Evolutionary conservation across 2,888 invertebrate genomes (phyloP).

Genomic region (Microctonus aethiopoides): DNA sequence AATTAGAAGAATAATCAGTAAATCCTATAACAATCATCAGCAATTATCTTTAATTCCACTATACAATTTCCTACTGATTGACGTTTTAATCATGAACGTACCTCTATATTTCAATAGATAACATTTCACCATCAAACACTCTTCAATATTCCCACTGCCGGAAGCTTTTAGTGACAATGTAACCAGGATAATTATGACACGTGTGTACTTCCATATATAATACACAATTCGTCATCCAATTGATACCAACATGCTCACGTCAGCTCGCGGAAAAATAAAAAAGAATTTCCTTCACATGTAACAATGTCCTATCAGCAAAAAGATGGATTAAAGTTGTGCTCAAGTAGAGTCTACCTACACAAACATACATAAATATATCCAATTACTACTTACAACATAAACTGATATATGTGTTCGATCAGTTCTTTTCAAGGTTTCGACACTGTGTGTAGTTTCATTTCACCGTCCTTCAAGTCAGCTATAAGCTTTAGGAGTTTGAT

Average conservation of each 20-base stretch:
- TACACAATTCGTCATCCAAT: slow-evolving; percentile 10
- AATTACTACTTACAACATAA: not conserved
- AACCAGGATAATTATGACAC: slow-evolving; percentile 8
- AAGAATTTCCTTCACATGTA: slow-evolving; percentile 2
- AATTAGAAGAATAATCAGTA: not conserved
- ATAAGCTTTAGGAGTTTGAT: not conserved
- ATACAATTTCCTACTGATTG: slow-evolving; percentile 2
- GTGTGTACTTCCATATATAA: not conserved
- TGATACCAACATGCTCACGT: not conserved
- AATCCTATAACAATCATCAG: not conserved
- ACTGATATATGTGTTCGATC: slow-evolving; percentile 20
- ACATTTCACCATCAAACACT: not conserved
- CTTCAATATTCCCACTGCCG: not conserved
- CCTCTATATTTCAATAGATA: not conserved
- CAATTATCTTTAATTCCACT: not conserved
- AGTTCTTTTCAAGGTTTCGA: slow-evolving; percentile 20
- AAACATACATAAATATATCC: not conserved
- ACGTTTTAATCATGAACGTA: not conserved
- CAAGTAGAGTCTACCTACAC: not conserved
- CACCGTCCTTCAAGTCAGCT: not conserved
- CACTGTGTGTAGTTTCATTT: slow-evolving; percentile 10
- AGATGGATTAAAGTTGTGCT: slow-evolving; percentile 18
- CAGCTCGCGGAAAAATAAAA: not conserved
- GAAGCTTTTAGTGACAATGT: slow-evolving; percentile 1
- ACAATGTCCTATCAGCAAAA: slow-evolving; percentile 17